These are phyloP conservation scores for Hormaphis cornu DNA, from an alignment of 1,140 invertebrate species.

Conservation along the genomic window DNA sequence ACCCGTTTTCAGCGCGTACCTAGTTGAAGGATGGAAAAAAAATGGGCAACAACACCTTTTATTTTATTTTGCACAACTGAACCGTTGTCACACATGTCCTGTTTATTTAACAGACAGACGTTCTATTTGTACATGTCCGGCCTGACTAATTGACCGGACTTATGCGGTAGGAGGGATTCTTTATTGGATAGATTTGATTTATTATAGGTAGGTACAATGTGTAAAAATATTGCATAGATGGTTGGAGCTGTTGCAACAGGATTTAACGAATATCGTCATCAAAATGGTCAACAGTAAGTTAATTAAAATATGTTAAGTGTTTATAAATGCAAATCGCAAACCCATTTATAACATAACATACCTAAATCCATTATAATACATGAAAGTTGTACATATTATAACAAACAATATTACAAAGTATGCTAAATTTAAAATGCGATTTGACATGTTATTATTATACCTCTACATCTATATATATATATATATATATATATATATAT, in stretches of 20 bases:
- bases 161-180: constrained; percentile 13
- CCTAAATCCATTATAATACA: too few relatives aligned
- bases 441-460: too few relatives aligned
- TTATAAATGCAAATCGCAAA: background rate
- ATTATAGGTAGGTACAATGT: constrained; percentile 6
- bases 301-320: background rate
- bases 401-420: too few relatives aligned
- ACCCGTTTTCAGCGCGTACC: constrained; percentile 2
- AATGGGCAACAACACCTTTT: background rate
- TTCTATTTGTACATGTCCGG: constrained; percentile 22
- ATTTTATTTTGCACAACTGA: constrained; percentile 28
- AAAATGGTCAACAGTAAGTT: too few relatives aligned
- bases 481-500: too few relatives aligned
- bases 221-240: background rate
- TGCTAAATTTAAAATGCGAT: too few relatives aligned
- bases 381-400: too few relatives aligned
- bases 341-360: too few relatives aligned
- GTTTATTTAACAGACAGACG: constrained; percentile 9
- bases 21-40: background rate
- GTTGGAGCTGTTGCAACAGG: background rate
- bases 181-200: constrained; percentile 23
- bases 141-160: constrained; percentile 1
- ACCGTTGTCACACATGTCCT: background rate
- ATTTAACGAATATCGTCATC: constrained; percentile 4
- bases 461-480: too few relatives aligned